Base-by-base conservation (phyloP, 2,797 vertebrate species). In the Rhinogobio ventralis region DNA sequence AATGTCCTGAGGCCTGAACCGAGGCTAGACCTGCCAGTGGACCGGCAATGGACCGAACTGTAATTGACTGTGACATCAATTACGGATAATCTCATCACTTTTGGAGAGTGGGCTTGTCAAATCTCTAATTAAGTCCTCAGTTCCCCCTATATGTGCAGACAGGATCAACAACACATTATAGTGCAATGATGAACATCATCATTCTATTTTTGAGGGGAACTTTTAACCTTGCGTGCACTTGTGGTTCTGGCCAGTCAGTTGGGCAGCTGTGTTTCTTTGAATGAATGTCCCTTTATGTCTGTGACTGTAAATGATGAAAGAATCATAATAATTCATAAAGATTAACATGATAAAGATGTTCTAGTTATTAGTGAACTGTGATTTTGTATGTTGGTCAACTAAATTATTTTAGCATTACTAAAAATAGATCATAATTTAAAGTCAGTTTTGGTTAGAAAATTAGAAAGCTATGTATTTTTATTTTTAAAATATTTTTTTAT, bases 41-140 rank as follows among this genome's bases (percentile, higher is more conserved):
- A 93, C 91, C 94, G 92, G 88, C 95, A 96, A 95, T 91, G 92
- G 95, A 95, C 94, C 94, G 93, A 94, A 93, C 94, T 93, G 92
- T 97, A 97, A 97, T 96, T 94, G 94, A 95, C 93, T 95, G 92
- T 96, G 96, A 97, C 96, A 96, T 94, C 96, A 97, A 96, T 97
- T 97, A 96, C 92, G 92, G 95, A 96, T 96, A 97, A 97, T 97
- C 96, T 97, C 96, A 94, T 96, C 96, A 96, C 94, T 95, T 95
- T 95, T 96, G 96, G 93, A 94, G 95, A 97, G 95, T 96, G 88
- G 92, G 93, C 94, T 95, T 96, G 96, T 96, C 96, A 96, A 94
- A 95, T 94, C 96, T 95, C 94, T 96, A 96, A 97, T 96, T 96
- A 97, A 96, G 94, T 95, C 92, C 91, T 92, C 92, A 93, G 93